Conservation (phyloP, 1,140 invertebrate genomes). For the Mizuhopecten yessoensis region DNA sequence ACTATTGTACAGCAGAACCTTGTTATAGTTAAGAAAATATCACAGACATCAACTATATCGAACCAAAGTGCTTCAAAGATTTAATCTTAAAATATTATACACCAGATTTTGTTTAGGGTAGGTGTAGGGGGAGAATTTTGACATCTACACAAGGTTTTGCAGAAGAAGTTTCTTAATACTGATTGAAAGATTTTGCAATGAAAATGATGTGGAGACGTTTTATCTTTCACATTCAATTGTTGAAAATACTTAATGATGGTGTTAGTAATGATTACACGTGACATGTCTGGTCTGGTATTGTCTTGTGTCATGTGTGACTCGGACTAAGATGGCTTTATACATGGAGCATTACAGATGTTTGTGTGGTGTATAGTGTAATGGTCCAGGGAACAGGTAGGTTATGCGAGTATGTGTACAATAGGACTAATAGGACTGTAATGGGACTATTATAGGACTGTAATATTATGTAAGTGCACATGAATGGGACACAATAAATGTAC, state of each 20-base stretch:
- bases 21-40: too few species aligned
- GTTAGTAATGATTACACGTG: background rate
- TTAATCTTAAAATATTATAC: background rate
- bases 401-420: background rate
- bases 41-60: too few species aligned
- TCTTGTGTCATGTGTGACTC: background rate
- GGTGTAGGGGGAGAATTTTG: background rate
- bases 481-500: constrained; percentile 33
- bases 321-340: background rate
- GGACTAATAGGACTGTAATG: too few species aligned
- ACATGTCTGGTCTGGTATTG: background rate
- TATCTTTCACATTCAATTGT: too few species aligned
- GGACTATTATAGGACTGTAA: too few species aligned
- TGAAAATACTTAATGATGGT: background rate
- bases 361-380: background rate
- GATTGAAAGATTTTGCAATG: too few species aligned
- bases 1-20: too few species aligned
- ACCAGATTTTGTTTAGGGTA: background rate
- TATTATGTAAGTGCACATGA: background rate
- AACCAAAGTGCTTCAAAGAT: background rate
- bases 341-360: background rate
- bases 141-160: background rate
- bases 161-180: too few species aligned
- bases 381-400: background rate
- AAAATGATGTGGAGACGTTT: too few species aligned